Percentiles rank a stretch among this genome's conserved stretches.
These are phyloP conservation scores for Beris morrisii DNA, from an alignment of 2,888 invertebrate species.

Conservation along the genomic window DNA sequence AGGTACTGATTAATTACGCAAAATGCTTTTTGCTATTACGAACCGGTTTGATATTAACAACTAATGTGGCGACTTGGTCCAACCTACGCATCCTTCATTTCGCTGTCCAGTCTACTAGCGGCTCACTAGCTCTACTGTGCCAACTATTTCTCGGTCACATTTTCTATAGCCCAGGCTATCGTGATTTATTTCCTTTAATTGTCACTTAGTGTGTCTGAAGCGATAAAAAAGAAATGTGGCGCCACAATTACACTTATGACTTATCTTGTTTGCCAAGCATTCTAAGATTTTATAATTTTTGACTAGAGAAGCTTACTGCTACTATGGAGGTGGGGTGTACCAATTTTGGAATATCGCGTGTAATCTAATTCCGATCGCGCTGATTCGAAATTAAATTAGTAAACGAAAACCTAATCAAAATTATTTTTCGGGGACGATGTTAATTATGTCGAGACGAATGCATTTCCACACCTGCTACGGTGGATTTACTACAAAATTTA, in stretches of 20 bases:
- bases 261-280: constrained; percentile 7
- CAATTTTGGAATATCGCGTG: not conserved
- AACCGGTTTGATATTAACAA: constrained; percentile 17
- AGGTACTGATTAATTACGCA: constrained; percentile 25
- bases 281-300: constrained; percentile 4
- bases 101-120: not conserved
- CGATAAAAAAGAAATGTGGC: constrained; percentile 26
- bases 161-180: not conserved
- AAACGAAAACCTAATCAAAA: not conserved
- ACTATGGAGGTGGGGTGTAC: too few relatives aligned
- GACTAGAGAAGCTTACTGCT: not conserved
- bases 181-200: constrained; percentile 28
- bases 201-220: constrained; percentile 14
- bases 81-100: constrained; percentile 27
- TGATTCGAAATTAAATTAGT: not conserved
- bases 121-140: not conserved
- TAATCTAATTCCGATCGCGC: not conserved
- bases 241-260: constrained; percentile 22
- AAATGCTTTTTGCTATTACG: constrained; percentile 15
- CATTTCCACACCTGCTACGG: constrained; percentile 31
- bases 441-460: constrained; percentile 30
- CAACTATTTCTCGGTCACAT: constrained; percentile 24
- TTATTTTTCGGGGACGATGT: constrained; percentile 22
- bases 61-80: constrained; percentile 2
- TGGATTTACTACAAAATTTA: constrained; percentile 15